A percentile compares a stretch with the other conserved stretches of the same genome.
These are phyloP conservation scores for Drosophila busckii DNA, from an alignment of 1,140 invertebrate genomes.

Conservation along the genomic window DNA sequence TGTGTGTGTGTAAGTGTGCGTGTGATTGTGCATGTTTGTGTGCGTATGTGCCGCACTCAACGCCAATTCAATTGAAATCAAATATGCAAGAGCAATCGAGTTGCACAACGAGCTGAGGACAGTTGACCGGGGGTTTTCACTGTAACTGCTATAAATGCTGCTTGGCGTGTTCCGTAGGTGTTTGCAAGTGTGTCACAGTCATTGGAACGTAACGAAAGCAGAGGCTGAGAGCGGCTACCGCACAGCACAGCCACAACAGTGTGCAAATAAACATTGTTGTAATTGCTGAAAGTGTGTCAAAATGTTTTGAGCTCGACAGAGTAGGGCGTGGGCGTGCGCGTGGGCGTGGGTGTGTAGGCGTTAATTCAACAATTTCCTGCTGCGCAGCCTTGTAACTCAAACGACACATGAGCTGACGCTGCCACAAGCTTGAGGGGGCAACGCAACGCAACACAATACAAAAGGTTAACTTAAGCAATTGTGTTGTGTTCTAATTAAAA, in stretches of 20 bases:
- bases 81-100: conserved; percentile 75
- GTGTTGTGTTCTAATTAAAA: no score
- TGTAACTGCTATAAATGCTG: conserved; percentile 54
- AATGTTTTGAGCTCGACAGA: no score
- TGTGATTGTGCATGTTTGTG: conserved; percentile 11
- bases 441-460: no score
- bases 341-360: no score
- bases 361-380: no score
- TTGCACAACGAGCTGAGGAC: conserved; percentile 51
- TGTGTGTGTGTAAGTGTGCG: conserved; percentile 3
- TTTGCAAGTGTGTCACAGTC: conserved; percentile 34
- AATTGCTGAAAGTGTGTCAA: conserved; percentile 69
- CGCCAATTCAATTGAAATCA: conserved; percentile 74
- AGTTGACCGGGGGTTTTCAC: background rate
- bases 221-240: background rate
- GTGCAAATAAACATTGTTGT: conserved; percentile 68
- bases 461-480: no score
- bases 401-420: no score
- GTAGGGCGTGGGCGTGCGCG: no score
- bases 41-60: conserved; percentile 59
- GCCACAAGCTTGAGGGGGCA: no score
- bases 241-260: conserved; percentile 35
- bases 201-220: conserved; percentile 29
- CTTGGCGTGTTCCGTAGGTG: conserved; percentile 53
- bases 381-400: no score